A percentile compares a stretch with the other conserved stretches of the same genome.
phyloP scores from a whole-genome alignment of 2,113 vertebrate genomes.

The Dipodomys stephensi region DNA sequence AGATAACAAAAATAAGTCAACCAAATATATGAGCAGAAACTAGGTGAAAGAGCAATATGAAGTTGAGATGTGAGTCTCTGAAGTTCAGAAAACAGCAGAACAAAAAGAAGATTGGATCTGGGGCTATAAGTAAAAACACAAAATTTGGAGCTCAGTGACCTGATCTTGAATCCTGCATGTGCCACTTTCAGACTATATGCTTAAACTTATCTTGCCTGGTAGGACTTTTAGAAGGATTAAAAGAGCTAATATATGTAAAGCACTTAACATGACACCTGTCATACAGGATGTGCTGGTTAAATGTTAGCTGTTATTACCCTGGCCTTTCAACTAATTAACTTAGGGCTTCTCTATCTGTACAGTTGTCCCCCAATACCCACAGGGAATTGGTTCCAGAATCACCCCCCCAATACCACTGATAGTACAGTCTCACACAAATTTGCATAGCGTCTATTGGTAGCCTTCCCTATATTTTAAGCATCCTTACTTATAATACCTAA shows the following conservation, averaged over 20 bases:
- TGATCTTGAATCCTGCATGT: neutral
- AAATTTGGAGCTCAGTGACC: neutral
- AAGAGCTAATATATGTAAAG: neutral
- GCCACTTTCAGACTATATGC: neutral
- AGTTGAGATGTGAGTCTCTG: neutral
- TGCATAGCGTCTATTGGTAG: neutral
- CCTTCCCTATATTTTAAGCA: neutral
- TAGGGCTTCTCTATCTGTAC: neutral
- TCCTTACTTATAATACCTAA: neutral
- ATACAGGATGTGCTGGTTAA: slow-evolving; percentile 30
- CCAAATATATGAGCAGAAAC: neutral
- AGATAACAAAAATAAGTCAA: slow-evolving; percentile 11
- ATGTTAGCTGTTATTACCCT: slow-evolving; percentile 27
- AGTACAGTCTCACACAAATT: neutral
- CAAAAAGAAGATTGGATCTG: neutral
- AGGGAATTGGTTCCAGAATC: neutral
- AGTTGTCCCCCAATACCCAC: neutral
- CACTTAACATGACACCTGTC: slow-evolving; percentile 12
- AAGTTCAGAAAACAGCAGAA: neutral
- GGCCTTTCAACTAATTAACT: neutral
- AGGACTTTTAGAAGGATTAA: neutral
- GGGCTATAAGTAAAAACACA: neutral
- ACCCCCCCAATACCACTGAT: neutral
- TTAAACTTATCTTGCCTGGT: neutral
- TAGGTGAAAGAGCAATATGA: neutral